These are phyloP conservation scores for Ceratina australensis DNA, from an alignment of 1,140 invertebrate genomes.

Conservation along the genomic window DNA sequence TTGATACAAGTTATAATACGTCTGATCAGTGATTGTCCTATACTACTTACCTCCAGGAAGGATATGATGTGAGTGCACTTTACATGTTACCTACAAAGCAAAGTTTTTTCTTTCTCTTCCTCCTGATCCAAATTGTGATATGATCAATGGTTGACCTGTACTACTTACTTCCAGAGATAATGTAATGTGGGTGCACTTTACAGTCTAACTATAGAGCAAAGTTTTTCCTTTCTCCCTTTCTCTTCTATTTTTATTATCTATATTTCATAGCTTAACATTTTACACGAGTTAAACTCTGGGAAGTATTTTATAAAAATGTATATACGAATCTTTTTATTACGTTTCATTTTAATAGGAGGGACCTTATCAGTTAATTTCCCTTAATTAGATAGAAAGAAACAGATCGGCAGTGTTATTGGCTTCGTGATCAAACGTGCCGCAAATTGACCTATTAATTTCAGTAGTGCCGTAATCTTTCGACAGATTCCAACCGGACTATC, in stretches of 20 bases:
- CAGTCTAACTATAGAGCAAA: background rate
- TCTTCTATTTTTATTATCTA: background rate
- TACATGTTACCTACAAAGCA: background rate
- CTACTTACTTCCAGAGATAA: background rate
- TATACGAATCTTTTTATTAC: background rate
- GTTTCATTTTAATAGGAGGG: too few relatives aligned
- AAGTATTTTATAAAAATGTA: background rate
- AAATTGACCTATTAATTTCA: constrained; percentile 43
- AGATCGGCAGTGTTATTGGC: background rate
- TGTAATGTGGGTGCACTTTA: too few relatives aligned
- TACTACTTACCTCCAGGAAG: background rate
- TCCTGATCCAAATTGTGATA: background rate
- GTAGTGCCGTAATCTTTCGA: constrained; percentile 11
- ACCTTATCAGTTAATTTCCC: background rate
- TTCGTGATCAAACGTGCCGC: constrained; percentile 14
- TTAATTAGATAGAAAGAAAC: background rate
- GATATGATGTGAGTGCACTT: too few relatives aligned
- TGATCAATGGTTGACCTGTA: background rate
- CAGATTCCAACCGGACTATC: constrained; percentile 33
- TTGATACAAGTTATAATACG: background rate
- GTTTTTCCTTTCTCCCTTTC: background rate
- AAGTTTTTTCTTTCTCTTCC: background rate
- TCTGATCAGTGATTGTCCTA: background rate
- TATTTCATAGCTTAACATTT: too few relatives aligned
- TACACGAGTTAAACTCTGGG: too few relatives aligned